Percentiles rank a stretch among this genome's conserved stretches.
These are phyloP conservation scores for Acrossocheilus wenchowensis DNA, from an alignment of 2,797 vertebrate genomes.

Conservation along the genomic window DNA sequence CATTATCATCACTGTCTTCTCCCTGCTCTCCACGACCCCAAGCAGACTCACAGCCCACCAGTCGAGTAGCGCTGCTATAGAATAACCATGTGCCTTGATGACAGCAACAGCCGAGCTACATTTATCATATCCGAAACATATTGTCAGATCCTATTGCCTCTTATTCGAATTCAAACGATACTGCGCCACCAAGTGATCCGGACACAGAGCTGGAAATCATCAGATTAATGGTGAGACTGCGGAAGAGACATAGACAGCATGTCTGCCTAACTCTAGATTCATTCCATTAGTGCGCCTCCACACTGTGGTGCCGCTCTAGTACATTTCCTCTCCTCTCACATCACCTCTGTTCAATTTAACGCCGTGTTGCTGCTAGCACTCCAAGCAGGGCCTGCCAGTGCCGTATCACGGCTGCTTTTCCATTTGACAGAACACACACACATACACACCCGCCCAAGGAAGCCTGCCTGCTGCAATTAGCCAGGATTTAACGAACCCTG, in stretches of 20 bases:
- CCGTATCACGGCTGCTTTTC: constrained; percentile 31
- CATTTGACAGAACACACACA: constrained; percentile 32
- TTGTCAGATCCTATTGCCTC: constrained; percentile 42
- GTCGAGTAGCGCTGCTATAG: neutral
- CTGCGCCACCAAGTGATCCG: constrained; percentile 33
- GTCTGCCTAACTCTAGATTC: constrained; percentile 50
- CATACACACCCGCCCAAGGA: constrained; percentile 30
- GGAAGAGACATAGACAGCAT: constrained; percentile 36
- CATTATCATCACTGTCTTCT: constrained; percentile 5
- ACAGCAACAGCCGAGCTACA: constrained; percentile 1
- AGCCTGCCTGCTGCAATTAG: constrained; percentile 47
- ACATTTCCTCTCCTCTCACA: constrained; percentile 48
- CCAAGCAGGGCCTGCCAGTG: constrained; percentile 31
- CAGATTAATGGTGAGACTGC: constrained; percentile 44
- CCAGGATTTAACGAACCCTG: constrained; percentile 31
- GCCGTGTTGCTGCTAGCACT: constrained; percentile 27
- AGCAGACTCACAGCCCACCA: neutral
- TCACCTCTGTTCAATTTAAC: constrained; percentile 52
- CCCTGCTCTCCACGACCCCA: neutral
- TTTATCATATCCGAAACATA: constrained; percentile 28
- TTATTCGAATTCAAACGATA: constrained; percentile 27
- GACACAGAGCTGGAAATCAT: constrained; percentile 25
- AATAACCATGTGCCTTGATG: neutral
- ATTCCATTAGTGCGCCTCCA: constrained; percentile 48
- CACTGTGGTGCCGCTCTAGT: constrained; percentile 43